Percentiles rank a stretch among this genome's conserved stretches.
phyloP scores from a whole-genome alignment of 53 echinoderm and acorn worm genomes.

The Holothuria leucospilota region DNA sequence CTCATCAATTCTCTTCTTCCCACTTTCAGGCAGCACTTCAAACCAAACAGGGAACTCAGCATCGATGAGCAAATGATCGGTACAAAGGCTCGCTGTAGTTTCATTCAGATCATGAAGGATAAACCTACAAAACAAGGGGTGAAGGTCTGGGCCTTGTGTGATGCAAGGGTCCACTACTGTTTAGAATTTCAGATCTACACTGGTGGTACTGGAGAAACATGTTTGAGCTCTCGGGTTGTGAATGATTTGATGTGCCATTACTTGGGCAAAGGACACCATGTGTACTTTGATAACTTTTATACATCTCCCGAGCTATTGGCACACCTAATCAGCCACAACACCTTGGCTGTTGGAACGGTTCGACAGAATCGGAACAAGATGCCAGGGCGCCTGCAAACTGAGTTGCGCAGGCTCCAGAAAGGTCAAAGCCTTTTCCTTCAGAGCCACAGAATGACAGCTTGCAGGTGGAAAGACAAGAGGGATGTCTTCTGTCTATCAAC shows the following conservation, averaged over 20 bases:
- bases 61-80: too few species aligned
- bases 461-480: conserved; percentile 48
- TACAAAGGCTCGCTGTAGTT: too few species aligned
- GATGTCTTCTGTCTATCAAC: conserved; percentile 41
- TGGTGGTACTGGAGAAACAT: conserved; percentile 27
- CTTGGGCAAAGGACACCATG: too few species aligned
- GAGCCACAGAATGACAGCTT: conserved; percentile 40
- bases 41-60: too few species aligned
- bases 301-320: conserved; percentile 23
- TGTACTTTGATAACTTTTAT: conserved; percentile 45
- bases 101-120: too few species aligned
- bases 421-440: conserved; percentile 19
- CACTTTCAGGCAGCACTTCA: too few species aligned
- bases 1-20: too few species aligned
- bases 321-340: conserved; percentile 29
- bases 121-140: too few species aligned
- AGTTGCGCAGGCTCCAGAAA: neutral
- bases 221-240: conserved; percentile 44
- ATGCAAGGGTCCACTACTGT: conserved; percentile 24
- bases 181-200: neutral
- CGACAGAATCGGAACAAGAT: conserved; percentile 13
- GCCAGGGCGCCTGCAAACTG: conserved; percentile 17
- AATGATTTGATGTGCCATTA: too few species aligned
- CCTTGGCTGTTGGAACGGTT: conserved; percentile 48
- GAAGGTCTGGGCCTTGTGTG: too few species aligned